phyloP scores from a whole-genome alignment of 2,113 vertebrate species.

The Brevimyrus niger region DNA sequence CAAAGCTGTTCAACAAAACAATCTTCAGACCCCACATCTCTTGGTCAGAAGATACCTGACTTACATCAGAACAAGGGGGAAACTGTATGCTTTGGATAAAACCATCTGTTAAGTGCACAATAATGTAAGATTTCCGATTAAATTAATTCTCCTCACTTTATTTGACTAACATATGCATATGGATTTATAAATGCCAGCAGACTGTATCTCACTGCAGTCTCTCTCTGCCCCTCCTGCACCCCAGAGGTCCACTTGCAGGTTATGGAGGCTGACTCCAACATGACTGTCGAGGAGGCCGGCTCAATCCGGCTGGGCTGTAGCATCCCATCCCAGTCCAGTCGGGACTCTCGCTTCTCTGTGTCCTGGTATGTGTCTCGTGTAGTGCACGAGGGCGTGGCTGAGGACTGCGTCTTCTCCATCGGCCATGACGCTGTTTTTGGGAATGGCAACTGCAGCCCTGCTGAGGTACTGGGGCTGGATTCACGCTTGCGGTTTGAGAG shows the following conservation, averaged over 20 bases:
- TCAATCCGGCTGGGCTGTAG: constrained; percentile 79
- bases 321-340: constrained; percentile 79
- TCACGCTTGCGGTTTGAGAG: constrained; percentile 85
- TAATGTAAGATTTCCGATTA: background rate
- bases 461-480: constrained; percentile 60
- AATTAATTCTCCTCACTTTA: background rate
- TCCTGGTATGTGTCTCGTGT: constrained; percentile 77
- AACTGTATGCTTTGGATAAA: background rate
- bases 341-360: constrained; percentile 83
- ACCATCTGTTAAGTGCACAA: background rate
- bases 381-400: constrained; percentile 41
- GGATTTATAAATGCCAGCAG: background rate
- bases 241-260: constrained; percentile 81
- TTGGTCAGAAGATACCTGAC: background rate
- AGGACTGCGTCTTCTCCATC: constrained; percentile 59
- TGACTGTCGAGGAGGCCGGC: constrained; percentile 71
- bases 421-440: constrained; percentile 76
- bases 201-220: constrained; percentile 19
- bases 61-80: background rate
- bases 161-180: background rate
- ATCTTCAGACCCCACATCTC: background rate
- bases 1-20: background rate
- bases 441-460: constrained; percentile 65
- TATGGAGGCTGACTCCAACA: constrained; percentile 73
- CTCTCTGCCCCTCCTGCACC: background rate